Conservation (phyloP, 2,113 vertebrate species). For the Engraulis encrasicolus region DNA sequence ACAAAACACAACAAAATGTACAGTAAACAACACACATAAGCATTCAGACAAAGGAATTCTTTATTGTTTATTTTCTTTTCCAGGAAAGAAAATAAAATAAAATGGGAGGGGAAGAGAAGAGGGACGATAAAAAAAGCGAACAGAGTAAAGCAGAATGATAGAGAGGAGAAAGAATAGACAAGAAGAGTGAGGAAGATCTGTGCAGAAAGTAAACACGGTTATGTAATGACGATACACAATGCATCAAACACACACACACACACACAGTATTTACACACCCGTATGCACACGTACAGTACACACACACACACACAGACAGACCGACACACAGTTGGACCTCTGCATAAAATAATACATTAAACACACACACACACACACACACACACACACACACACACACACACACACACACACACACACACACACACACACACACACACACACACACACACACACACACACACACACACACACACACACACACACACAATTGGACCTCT, state of each 20-base stretch:
- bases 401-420: slow-evolving; percentile 17
- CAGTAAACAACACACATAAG: neutral
- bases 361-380: slow-evolving; percentile 19
- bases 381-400: slow-evolving; percentile 12
- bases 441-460: neutral
- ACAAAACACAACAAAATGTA: too few relatives aligned
- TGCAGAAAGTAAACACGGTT: neutral
- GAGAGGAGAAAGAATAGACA: neutral
- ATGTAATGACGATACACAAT: neutral
- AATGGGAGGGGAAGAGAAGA: neutral
- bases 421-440: slow-evolving; percentile 23
- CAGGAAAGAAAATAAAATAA: neutral
- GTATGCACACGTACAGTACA: neutral
- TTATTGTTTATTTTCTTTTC: too few relatives aligned
- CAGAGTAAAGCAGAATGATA: too few relatives aligned
- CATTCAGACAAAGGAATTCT: slow-evolving; percentile 13
- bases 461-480: slow-evolving; percentile 11
- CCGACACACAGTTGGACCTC: neutral
- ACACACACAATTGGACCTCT: neutral
- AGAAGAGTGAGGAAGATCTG: too few relatives aligned
- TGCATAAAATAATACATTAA: neutral
- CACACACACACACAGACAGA: slow-evolving; percentile 3
- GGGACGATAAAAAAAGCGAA: neutral
- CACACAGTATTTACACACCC: too few relatives aligned
- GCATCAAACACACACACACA: slow-evolving; percentile 4